phyloP scores from a whole-genome alignment of 2,113 vertebrate genomes.

The Pogona vitticeps region DNA sequence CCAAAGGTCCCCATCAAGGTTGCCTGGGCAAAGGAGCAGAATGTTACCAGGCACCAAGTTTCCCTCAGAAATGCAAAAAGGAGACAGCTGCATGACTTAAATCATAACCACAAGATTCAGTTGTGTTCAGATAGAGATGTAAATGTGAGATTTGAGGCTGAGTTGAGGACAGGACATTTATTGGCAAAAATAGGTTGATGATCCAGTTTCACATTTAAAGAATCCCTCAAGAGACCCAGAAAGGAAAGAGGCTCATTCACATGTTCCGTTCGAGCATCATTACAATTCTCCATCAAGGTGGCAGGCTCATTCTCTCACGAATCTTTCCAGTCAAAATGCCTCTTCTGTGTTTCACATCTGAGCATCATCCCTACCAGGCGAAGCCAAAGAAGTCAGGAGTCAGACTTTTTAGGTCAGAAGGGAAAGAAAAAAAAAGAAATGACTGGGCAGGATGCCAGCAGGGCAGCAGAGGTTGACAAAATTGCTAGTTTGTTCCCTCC shows the following conservation, averaged over 20 bases:
- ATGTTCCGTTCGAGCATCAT: not conserved
- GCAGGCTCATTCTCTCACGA: not conserved
- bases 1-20: too few relatives aligned
- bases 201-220: not conserved
- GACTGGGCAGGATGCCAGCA: not conserved
- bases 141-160: not conserved
- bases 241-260: not conserved
- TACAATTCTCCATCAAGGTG: not conserved
- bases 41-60: not conserved
- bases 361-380: not conserved
- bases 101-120: not conserved
- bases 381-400: not conserved
- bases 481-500: too few relatives aligned
- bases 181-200: not conserved
- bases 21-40: too few relatives aligned
- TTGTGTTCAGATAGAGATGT: fast-evolving
- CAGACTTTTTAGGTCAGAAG: not conserved
- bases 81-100: not conserved
- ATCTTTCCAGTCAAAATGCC: not conserved
- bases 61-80: not conserved
- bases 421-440: too few relatives aligned
- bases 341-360: not conserved
- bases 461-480: not conserved
- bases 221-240: not conserved
- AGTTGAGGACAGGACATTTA: not conserved